Evolutionary conservation across 2,888 invertebrate genomes (phyloP), one percentile per base, ranked within the genome.

Genomic region (Lepeophtheirus nordmannii): DNA sequence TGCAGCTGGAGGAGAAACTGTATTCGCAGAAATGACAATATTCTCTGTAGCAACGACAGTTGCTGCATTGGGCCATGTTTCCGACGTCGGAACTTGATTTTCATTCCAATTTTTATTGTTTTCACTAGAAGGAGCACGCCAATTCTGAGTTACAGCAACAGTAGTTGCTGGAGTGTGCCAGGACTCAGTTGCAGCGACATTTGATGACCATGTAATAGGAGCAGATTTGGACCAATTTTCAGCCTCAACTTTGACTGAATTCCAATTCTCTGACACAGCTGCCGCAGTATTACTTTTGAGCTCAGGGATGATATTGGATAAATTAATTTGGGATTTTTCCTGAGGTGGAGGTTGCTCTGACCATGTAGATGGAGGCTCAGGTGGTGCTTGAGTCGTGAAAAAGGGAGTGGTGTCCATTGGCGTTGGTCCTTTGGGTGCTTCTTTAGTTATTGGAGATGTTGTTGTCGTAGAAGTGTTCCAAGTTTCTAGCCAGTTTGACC

Each of bases 171-270:
- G 53, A 17, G 53, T n/a, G 8, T 46, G 53, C 53, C 53, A 46
- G 53, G 53, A 46, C 5, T 46, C 53, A 17, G 30, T 30, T 30
- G 30, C 30, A 30, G 53, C 53, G 5, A 46, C 53, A 17, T 14
- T n/a, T 1, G 53, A 46, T 46, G 53, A 46, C 53, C 53, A 46
- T 5, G 53, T 46, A 17, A 8, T 46, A 17, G 53, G 53, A 14
- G 53, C 53, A 14, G 53, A n/a, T 17, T 46, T 46, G 53, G 53
- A 46, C 53, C 53, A 46, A 17, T 46, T 46, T 17, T 46, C 53
- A 46, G 53, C 53, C 53, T 46, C 53, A 46, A 46, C 53, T 46
- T 46, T 46, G 53, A 46, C 53, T 14, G 53, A 46, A 17, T 46
- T 46, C 53, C 53, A 46, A 46, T 46, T 46, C 53, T 46, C 53